Base-by-base conservation (phyloP, 35 echinoderm and acorn worm genomes). In the Lytechinus variegatus region DNA sequence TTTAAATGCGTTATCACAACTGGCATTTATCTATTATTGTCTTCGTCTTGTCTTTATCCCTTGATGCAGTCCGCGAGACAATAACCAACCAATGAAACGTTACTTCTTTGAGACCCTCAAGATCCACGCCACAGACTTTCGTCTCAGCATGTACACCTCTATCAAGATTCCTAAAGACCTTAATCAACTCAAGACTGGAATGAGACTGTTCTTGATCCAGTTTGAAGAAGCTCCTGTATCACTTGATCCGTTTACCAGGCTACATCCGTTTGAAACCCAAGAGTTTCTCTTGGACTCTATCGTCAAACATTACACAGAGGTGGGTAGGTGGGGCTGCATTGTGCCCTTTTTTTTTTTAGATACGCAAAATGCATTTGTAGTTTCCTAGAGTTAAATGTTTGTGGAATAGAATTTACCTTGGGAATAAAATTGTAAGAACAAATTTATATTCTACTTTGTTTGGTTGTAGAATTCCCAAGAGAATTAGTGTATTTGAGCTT, bases 201-300 rank as follows among this genome's bases (percentile, higher is more conserved):
- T 97, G 24, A 54, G 95, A 10, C 87, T 99, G 7, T 95, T 96
- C 87, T 58, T 99, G 91, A 94, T 99, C 19, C 96, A 97, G 93
- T 99, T 99, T 94, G 97, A 99, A 60, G 98, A 99, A 86, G 98
- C 98, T 33, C 97, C 97, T 6, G 98, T 99, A 2, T 95, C 96
- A 13, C 90, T 99, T 9, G 98, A 99, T 86, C 97, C 96, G 6
- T 99, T 98, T 44, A 94, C 95, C 1, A 96, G 97, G 54, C 94
- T 96, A 14, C 98, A 98, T 96, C 96, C 97, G 24, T 99, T 99
- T 91, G 97, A 99, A 87, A 99, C 96, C 9, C 95, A 95, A 54
- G 95, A 97, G 61, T 96, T 99, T 29, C 91, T 99, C 9, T 27
- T 99, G 53, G 96, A 97, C 87, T 94, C 95, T 28, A 88, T 97